Conservation (phyloP, 2,888 invertebrate species). For the Cephus runcator region DNA sequence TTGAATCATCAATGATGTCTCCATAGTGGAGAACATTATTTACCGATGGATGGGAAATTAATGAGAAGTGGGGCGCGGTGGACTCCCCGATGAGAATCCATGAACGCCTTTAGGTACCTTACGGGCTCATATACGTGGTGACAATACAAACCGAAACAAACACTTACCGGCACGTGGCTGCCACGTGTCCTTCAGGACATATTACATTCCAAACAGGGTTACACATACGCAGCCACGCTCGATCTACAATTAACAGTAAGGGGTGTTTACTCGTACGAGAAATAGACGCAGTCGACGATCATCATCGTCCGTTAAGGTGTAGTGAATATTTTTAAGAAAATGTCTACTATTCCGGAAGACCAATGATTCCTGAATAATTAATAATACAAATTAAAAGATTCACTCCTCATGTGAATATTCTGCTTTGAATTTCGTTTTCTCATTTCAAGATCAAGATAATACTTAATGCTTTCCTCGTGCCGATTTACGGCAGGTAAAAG, state of each 20-base stretch:
- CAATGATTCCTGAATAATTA: not conserved
- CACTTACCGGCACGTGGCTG: conserved; percentile 62
- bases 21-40: conserved; percentile 43
- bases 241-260: conserved; percentile 55
- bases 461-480: no score
- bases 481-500: no score
- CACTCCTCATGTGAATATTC: not conserved
- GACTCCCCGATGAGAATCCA: not conserved
- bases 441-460: no score
- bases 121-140: conserved; percentile 58
- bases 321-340: not conserved
- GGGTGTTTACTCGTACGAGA: conserved; percentile 32
- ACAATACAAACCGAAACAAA: conserved; percentile 66
- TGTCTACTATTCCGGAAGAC: not conserved
- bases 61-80: conserved; percentile 23
- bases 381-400: not conserved
- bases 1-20: conserved; percentile 7
- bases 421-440: no score
- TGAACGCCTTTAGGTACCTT: conserved; percentile 27
- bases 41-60: conserved; percentile 48
- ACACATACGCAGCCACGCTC: conserved; percentile 57
- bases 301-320: not conserved
- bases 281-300: not conserved
- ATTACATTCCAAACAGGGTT: conserved; percentile 59
- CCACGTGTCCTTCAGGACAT: conserved; percentile 68